Evolutionary conservation across 2,113 vertebrate genomes (phyloP).

Genomic region (Crocuta crocuta): DNA sequence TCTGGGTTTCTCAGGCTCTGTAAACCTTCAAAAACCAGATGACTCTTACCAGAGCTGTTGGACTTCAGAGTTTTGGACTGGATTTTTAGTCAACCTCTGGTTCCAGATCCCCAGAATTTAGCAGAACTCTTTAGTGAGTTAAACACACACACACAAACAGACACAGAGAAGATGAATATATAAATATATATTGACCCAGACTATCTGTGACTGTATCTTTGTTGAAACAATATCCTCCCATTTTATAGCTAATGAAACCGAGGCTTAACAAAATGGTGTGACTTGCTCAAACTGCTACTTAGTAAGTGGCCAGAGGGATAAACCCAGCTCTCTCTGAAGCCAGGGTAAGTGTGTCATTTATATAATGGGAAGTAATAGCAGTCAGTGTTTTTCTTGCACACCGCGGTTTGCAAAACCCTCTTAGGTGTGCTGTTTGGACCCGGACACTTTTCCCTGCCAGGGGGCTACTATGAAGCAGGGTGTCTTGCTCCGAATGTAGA

Average conservation of each 20-base stretch:
- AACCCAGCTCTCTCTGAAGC: background rate
- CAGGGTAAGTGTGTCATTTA: background rate
- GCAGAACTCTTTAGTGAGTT: conserved; percentile 16
- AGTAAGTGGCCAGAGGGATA: background rate
- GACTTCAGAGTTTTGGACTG: background rate
- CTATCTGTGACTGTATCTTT: background rate
- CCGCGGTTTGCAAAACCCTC: background rate
- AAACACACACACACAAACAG: background rate
- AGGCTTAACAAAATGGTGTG: background rate
- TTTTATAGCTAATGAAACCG: background rate
- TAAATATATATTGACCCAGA: background rate
- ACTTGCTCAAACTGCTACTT: background rate
- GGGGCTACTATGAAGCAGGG: background rate
- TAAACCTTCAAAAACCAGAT: background rate
- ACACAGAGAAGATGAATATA: background rate
- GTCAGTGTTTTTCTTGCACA: background rate
- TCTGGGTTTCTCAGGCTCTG: background rate
- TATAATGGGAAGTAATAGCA: rapidly evolving
- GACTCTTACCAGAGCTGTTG: background rate
- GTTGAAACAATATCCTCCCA: background rate
- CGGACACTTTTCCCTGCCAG: background rate
- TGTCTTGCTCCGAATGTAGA: background rate
- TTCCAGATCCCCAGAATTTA: conserved; percentile 5
- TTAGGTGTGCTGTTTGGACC: background rate
- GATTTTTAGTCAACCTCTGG: background rate